Conservation (phyloP, 2,888 invertebrate genomes). For the Cephonodes hylas region DNA sequence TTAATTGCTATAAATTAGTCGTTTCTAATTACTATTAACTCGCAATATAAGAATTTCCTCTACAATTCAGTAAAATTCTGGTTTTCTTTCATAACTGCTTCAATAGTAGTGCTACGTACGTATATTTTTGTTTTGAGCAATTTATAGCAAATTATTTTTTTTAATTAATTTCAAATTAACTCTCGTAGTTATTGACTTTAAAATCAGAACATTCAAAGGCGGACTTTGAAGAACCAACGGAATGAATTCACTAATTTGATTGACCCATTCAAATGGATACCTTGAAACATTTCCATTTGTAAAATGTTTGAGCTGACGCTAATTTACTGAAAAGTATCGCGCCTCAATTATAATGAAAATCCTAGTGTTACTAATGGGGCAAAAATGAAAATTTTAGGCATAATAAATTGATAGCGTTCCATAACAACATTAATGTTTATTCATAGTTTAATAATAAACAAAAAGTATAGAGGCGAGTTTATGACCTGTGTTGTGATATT, state of each 20-base stretch:
- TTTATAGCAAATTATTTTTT: too few relatives aligned
- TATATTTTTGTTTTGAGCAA: neutral
- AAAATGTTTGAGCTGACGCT: neutral
- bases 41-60: too few relatives aligned
- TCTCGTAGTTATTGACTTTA: neutral
- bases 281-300: neutral
- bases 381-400: too few relatives aligned
- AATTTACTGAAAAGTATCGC: neutral
- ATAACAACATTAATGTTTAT: neutral
- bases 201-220: neutral
- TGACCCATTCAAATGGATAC: neutral
- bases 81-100: too few relatives aligned
- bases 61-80: too few relatives aligned
- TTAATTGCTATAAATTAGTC: too few relatives aligned
- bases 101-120: too few relatives aligned
- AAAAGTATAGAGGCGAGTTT: too few relatives aligned
- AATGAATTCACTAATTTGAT: neutral
- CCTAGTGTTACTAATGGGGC: too few relatives aligned
- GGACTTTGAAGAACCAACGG: neutral
- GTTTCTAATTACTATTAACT: too few relatives aligned
- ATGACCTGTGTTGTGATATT: too few relatives aligned
- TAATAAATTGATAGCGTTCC: neutral
- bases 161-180: neutral
- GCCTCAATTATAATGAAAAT: neutral
- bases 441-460: too few relatives aligned